These are phyloP conservation scores for Peromyscus eremicus DNA, from an alignment of 2,797 vertebrate genomes.

Conservation along the genomic window DNA sequence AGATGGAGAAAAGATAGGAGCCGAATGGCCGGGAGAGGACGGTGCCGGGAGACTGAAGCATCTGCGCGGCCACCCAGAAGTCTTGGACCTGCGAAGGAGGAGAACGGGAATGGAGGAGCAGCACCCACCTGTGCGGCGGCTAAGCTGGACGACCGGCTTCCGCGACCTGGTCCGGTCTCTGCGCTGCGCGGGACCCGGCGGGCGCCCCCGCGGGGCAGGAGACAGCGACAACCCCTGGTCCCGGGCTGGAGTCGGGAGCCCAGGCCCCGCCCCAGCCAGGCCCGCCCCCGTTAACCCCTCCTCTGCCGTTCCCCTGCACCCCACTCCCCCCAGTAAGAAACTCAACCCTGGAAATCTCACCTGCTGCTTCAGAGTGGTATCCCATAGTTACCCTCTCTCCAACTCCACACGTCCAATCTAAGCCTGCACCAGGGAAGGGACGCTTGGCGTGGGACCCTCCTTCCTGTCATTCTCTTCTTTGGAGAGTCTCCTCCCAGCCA, in stretches of 20 bases:
- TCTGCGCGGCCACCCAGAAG: background rate
- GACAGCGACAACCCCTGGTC: conserved; percentile 16
- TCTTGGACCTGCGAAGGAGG: background rate
- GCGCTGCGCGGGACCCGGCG: conserved; percentile 45
- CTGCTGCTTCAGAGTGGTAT: background rate
- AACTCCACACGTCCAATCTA: background rate
- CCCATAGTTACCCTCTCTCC: background rate
- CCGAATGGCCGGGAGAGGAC: background rate
- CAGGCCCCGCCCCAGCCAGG: conserved; percentile 71
- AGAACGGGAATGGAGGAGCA: background rate
- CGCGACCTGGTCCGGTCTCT: background rate
- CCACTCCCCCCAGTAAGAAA: background rate
- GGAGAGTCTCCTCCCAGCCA: background rate
- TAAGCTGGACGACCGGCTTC: background rate
- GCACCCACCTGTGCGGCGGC: conserved; percentile 71
- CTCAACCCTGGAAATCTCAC: background rate
- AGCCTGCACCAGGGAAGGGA: background rate
- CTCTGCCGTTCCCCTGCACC: conserved; percentile 47
- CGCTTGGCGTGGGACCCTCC: too few relatives aligned
- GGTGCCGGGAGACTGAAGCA: conserved; percentile 22
- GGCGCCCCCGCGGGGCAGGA: conserved; percentile 47
- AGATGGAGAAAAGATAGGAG: background rate
- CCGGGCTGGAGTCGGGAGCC: background rate
- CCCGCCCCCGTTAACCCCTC: conserved; percentile 75
- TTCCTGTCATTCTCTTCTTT: background rate